Conservation (phyloP, 2,888 invertebrate species). For the Harpalus rubripes region DNA sequence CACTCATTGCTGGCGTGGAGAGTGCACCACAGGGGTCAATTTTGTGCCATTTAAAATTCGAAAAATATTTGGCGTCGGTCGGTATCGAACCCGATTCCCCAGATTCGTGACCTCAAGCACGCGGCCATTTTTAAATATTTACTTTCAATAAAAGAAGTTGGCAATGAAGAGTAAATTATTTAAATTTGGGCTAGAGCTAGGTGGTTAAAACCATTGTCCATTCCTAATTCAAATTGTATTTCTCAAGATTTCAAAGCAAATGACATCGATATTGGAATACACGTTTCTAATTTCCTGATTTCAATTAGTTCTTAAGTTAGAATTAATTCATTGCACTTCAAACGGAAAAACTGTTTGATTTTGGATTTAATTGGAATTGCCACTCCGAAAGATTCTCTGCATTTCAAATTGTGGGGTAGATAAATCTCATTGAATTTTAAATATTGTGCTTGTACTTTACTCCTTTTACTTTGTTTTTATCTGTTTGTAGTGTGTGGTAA, state of each 20-base stretch:
- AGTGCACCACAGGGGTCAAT: no score
- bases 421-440: background rate
- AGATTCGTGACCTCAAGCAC: no score
- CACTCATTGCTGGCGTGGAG: no score
- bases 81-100: no score
- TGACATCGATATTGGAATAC: background rate
- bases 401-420: background rate
- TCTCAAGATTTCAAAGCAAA: background rate
- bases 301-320: background rate
- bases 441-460: background rate
- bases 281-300: constrained; percentile 9
- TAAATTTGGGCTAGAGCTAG: background rate
- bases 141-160: background rate
- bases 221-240: background rate
- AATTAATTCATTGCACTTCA: background rate
- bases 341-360: background rate
- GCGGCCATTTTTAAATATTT: no score
- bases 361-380: background rate
- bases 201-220: background rate
- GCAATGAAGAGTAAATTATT: background rate
- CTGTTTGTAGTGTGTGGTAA: background rate
- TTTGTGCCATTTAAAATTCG: no score
- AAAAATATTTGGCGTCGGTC: no score
- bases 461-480: background rate
- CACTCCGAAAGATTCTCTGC: background rate